Conservation (phyloP, 30 jellyfish, hydroid and myxozoan genomes). For the Pseudorhiza aurosa region DNA sequence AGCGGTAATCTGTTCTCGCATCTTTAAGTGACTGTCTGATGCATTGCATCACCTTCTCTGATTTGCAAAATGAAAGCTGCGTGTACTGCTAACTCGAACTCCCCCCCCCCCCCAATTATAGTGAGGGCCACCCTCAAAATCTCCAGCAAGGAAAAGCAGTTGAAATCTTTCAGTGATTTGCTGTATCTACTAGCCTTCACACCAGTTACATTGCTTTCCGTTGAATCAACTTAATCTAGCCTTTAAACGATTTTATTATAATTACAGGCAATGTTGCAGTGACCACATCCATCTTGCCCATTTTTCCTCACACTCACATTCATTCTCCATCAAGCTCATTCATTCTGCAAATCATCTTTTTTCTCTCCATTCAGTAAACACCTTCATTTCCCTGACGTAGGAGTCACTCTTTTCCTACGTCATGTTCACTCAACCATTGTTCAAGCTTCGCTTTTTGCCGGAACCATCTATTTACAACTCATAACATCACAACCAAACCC, state of each 20-base stretch:
- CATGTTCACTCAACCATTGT: no score
- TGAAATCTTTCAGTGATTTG: constrained; percentile 29
- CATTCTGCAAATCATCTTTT: no score
- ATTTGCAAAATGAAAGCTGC: constrained; percentile 23
- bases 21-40: constrained; percentile 32
- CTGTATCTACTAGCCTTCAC: constrained; percentile 51
- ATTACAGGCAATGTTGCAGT: constrained; percentile 32
- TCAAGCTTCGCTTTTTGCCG: no score
- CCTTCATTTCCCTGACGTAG: no score
- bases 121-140: constrained; percentile 49
- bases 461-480: no score
- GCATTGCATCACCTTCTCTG: constrained; percentile 27
- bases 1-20: constrained; percentile 24
- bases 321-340: no score
- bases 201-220: constrained; percentile 48
- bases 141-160: constrained; percentile 61
- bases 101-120: constrained; percentile 44
- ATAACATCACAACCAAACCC: no score
- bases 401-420: no score
- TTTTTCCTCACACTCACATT: no score
- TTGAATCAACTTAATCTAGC: constrained; percentile 41
- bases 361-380: no score
- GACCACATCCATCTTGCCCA: no score
- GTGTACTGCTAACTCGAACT: constrained; percentile 30
- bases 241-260: constrained; percentile 14